A percentile compares a stretch with the other conserved stretches of the same genome.
Evolutionary conservation across 1,140 invertebrate genomes (phyloP).

Genomic region (Dinoponera quadriceps): DNA sequence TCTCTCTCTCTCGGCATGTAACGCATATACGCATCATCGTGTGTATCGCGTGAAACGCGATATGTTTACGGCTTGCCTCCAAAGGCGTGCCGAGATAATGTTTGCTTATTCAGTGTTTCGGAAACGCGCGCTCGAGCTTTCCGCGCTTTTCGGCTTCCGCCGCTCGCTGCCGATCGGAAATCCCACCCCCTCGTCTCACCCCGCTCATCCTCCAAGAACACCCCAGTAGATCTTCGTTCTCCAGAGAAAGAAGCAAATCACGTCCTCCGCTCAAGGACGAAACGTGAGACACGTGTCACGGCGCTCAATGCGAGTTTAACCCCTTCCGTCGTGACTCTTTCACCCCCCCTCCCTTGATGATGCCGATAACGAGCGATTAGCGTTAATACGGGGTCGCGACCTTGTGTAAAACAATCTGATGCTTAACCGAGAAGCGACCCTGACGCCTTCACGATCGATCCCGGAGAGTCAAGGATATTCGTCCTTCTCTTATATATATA

Average conservation of each 20-base stretch:
- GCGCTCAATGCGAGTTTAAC: background rate
- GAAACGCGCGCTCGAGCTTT: conserved; percentile 8
- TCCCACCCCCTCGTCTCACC: too few relatives aligned
- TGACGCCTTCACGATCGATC: background rate
- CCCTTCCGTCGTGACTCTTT: background rate
- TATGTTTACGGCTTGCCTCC: conserved; percentile 62
- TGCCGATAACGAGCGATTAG: background rate
- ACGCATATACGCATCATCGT: conserved; percentile 39
- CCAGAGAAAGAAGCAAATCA: background rate
- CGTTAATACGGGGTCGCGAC: background rate
- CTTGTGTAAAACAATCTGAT: background rate
- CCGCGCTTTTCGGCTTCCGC: conserved; percentile 14
- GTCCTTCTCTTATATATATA: background rate
- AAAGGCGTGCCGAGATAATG: conserved; percentile 50
- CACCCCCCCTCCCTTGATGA: too few relatives aligned
- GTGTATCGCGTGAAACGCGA: conserved; percentile 60
- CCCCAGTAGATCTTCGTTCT: background rate
- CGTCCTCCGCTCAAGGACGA: background rate
- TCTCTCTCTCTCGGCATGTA: conserved; percentile 9
- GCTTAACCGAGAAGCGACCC: background rate
- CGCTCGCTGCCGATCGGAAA: background rate
- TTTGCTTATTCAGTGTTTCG: conserved; percentile 62
- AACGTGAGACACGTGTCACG: conserved; percentile 17
- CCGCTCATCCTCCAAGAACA: too few relatives aligned
- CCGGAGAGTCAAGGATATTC: conserved; percentile 15